Evolutionary conservation across 2,888 invertebrate species (phyloP).

Genomic region (Hyppa rectilinea): DNA sequence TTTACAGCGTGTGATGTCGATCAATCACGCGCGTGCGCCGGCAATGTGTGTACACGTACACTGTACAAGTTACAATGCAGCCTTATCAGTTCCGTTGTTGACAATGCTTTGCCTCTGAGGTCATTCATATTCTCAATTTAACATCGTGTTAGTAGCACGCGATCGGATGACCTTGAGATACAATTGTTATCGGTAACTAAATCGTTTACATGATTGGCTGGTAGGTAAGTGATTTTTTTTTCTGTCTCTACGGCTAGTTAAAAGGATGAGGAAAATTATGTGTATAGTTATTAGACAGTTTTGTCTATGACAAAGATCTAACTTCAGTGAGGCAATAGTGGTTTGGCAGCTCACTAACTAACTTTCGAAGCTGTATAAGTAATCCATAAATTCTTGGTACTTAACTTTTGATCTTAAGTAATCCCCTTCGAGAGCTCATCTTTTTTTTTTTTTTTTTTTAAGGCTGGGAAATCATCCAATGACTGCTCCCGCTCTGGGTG

Average conservation of each 20-base stretch:
- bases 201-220: constrained; percentile 31
- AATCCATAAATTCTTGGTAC: neutral
- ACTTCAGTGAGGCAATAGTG: neutral
- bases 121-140: constrained; percentile 53
- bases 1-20: constrained; percentile 52
- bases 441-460: too few relatives aligned
- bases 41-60: constrained; percentile 18
- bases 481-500: too few relatives aligned
- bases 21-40: constrained; percentile 56
- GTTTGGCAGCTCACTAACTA: neutral
- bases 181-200: constrained; percentile 50
- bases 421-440: neutral
- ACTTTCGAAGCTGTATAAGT: neutral
- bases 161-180: constrained; percentile 45
- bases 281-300: neutral
- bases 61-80: constrained; percentile 38
- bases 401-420: neutral
- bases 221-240: constrained; percentile 5
- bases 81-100: constrained; percentile 50
- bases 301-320: neutral
- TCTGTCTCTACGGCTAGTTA: constrained; percentile 6
- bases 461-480: too few relatives aligned
- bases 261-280: constrained; percentile 16
- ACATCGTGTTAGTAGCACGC: constrained; percentile 49
- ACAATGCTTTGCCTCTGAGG: constrained; percentile 52